A percentile compares a stretch with the other conserved stretches of the same genome.
Evolutionary conservation across 2,888 invertebrate species (phyloP).

Genomic region (Erebia aethiops): DNA sequence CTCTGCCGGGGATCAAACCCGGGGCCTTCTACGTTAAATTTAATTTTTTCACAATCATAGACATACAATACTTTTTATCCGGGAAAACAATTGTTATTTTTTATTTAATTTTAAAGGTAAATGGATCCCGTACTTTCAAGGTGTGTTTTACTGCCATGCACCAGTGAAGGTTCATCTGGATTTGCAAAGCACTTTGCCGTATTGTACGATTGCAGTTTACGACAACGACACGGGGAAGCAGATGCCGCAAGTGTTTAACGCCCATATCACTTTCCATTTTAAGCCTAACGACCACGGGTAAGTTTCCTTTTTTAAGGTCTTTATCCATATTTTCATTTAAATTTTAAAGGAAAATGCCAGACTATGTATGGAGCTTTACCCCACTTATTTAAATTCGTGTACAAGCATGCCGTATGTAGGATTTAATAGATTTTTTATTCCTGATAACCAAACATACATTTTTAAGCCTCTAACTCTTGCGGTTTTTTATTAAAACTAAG

Average conservation of each 20-base stretch:
- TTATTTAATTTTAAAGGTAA: constrained; percentile 49
- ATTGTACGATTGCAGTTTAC: constrained; percentile 59
- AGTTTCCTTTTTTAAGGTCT: constrained; percentile 38
- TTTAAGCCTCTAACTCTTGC: too few species aligned
- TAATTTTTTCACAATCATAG: too few species aligned
- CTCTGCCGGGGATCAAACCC: too few species aligned
- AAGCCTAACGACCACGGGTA: constrained; percentile 63
- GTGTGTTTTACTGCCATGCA: constrained; percentile 64
- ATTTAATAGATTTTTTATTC: too few species aligned
- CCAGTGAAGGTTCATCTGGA: constrained; percentile 70
- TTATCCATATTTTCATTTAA: not conserved
- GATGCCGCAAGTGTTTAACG: constrained; percentile 61
- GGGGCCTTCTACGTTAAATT: too few species aligned
- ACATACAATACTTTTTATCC: too few species aligned
- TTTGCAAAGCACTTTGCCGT: constrained; percentile 54
- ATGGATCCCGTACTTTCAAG: constrained; percentile 74
- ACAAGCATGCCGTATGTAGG: too few species aligned
- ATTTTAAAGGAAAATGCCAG: too few species aligned
- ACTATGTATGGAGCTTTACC: too few species aligned
- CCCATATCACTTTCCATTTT: constrained; percentile 65
- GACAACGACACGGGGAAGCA: constrained; percentile 63
- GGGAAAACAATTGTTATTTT: not conserved
- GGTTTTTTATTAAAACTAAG: too few species aligned
- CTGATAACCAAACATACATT: too few species aligned
- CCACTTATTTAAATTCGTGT: too few species aligned